Evolutionary conservation across 1,140 invertebrate genomes (phyloP).

Genomic region (Bombus waltoni): DNA sequence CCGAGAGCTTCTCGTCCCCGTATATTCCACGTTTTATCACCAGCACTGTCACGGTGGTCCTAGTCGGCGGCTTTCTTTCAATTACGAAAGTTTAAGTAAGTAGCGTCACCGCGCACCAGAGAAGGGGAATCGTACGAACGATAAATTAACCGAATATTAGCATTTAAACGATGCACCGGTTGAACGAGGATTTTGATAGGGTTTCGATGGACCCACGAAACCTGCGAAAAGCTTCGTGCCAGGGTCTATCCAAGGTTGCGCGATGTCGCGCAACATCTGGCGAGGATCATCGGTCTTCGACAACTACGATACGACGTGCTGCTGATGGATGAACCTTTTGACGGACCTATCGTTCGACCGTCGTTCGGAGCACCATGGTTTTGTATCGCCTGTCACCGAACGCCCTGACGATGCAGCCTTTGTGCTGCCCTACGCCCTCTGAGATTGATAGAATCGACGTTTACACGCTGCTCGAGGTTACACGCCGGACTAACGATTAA

Average conservation of each 20-base stretch:
- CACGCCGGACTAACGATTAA: too few species aligned
- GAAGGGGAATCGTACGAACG: conserved; percentile 60
- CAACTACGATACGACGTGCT: too few species aligned
- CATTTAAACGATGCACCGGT: conserved; percentile 65
- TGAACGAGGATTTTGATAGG: neutral
- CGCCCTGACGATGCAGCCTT: too few species aligned
- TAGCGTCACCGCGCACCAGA: conserved; percentile 41
- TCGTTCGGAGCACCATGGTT: neutral
- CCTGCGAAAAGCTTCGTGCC: conserved; percentile 18
- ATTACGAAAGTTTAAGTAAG: conserved; percentile 67
- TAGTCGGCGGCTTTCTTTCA: conserved; percentile 70
- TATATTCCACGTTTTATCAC: conserved; percentile 66
- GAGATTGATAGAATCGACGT: neutral
- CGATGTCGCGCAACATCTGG: conserved; percentile 10
- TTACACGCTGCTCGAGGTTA: neutral
- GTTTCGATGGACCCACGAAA: neutral
- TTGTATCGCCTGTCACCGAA: neutral
- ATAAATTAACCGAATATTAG: conserved; percentile 67
- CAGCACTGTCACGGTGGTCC: conserved; percentile 60
- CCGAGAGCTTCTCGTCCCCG: conserved; percentile 54
- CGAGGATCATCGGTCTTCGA: neutral
- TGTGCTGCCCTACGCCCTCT: neutral
- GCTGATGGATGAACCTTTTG: conserved; percentile 27
- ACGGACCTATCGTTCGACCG: neutral
- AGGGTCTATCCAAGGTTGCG: neutral